These are phyloP conservation scores for Ecliptopera silaceata DNA, from an alignment of 2,888 invertebrate genomes.

Conservation along the genomic window DNA sequence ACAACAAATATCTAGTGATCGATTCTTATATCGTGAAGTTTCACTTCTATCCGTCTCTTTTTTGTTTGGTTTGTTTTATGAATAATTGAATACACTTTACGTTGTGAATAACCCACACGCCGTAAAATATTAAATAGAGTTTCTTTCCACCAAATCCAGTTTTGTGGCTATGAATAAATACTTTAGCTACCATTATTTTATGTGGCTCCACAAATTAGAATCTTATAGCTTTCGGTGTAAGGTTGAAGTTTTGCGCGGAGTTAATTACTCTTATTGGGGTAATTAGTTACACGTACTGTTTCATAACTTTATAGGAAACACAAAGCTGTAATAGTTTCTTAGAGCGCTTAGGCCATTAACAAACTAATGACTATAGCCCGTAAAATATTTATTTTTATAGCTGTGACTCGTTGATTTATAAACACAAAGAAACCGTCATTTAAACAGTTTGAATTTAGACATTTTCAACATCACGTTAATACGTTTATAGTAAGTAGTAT, in stretches of 20 bases:
- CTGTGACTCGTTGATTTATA: no score
- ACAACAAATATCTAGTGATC: no score
- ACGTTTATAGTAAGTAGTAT: no score
- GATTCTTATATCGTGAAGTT: neutral
- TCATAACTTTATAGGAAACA: conserved; percentile 3
- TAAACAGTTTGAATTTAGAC: no score
- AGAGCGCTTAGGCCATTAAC: conserved; percentile 1
- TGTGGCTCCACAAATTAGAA: conserved; percentile 1
- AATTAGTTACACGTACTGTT: conserved; percentile 10
- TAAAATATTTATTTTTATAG: conserved; percentile 4
- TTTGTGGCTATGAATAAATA: conserved; percentile 41
- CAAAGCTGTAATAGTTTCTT: conserved; percentile 6
- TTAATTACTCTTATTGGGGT: conserved; percentile 5
- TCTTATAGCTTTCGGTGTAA: neutral
- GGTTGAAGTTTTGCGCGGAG: conserved; percentile 2
- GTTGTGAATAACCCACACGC: conserved; percentile 40
- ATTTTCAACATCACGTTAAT: no score
- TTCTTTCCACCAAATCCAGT: conserved; percentile 42
- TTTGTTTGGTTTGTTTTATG: conserved; percentile 35
- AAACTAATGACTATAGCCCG: neutral
- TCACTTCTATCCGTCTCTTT: neutral
- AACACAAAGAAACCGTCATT: no score
- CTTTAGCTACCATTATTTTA: conserved; percentile 22
- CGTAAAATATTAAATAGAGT: conserved; percentile 47
- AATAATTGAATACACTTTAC: conserved; percentile 54